Evolutionary conservation across 2,113 vertebrate genomes (phyloP), one percentile per base, ranked within the genome.

Genomic region (Mus musculus): DNA sequence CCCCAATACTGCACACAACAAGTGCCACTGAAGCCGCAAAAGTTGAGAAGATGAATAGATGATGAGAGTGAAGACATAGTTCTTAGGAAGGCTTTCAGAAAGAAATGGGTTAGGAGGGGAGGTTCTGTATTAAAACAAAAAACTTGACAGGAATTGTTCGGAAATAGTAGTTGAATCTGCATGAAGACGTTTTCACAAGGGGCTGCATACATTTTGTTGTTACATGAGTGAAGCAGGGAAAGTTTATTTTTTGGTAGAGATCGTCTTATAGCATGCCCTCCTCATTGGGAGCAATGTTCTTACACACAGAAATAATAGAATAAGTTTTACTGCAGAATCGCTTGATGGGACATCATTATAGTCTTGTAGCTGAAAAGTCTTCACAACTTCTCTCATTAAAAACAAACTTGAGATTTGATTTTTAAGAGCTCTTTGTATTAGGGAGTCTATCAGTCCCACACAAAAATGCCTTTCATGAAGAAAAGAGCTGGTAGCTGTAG

Each of bases 291-390:
- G 9, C 72, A 94, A n/a, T 72, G 8, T 86, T 65, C 49, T n/a
- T 77, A 13, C 75, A 42, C 88, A 42, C 5, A 95, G 54, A 69
- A 88, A 86, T 81, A 39, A 86, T 76, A 59, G 17, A n/a, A 33
- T 80, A 88, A 91, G 24, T 87, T 95, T 96, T 75, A 93, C 76
- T 87, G 26, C 14, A 93, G 72, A 94, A 89, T 95, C 56, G 49
- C 89, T 93, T 92, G 54, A 71, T 91, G 46, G 49, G 59, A 7
- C 30, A 49, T 88, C 80, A 89, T 95, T 77, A 90, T 36, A 89
- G 22, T 63, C 71, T 91, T 78, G 49, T 26, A 63, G 54, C 30
- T 91, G 71, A 94, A 61, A 90, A 14, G 46, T 76, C 82, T 94
- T 93, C 39, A 89, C 72, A 93, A 22, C 12, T 95, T 91, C 73